Base-by-base conservation (phyloP, 1,140 invertebrate genomes). In the Drosophila repleta region DNA sequence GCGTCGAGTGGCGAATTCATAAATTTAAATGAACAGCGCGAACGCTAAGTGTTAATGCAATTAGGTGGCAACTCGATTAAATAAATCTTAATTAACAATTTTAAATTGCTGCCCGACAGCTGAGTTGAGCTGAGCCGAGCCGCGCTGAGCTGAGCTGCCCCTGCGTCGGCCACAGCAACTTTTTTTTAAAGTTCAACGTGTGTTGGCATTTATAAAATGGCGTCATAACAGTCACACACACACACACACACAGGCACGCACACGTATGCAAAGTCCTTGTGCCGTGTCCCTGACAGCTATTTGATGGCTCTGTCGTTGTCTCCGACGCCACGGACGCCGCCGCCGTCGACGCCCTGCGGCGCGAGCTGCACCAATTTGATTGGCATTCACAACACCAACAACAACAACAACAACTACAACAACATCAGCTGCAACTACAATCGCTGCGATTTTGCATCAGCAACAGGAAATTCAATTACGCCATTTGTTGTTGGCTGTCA, bases 321-420 rank as follows among this genome's bases (percentile, higher is more conserved):
- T 17, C 39, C 24, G 29, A 24, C 20, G 43, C 45, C 55, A 26
- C 17, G 21, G 32, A 24, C 49, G 49, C 2, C 29, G 49, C 2
- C 29, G 52, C 55, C 48, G 69, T 13, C 57, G 74, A 70, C 67
- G 46, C 52, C 79, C 64, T 74, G 74, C 29, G 70, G 68, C 51
- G 80, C 52, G 76, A 85, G 73, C 73, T 84, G 80, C 73, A 76
- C 81, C 83, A 85, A 87, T 87, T 85, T 85, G 81, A 85, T 85
- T 85, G 81, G 81, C 82, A 84, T 83, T 83, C 63, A 63, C 56
- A 73, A 61, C 49, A 61, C 35, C 61, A 51, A 18, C 62, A 67
- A 39, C 56, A 37, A 26, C 69, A 58, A 15, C 39, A 58, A 8
- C 29, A 29, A 8, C 29, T 8, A 29, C 26, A 29, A 0, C 26